Base-by-base conservation (phyloP, 1,140 invertebrate genomes). In the Brevipalpus yothersi region DNA sequence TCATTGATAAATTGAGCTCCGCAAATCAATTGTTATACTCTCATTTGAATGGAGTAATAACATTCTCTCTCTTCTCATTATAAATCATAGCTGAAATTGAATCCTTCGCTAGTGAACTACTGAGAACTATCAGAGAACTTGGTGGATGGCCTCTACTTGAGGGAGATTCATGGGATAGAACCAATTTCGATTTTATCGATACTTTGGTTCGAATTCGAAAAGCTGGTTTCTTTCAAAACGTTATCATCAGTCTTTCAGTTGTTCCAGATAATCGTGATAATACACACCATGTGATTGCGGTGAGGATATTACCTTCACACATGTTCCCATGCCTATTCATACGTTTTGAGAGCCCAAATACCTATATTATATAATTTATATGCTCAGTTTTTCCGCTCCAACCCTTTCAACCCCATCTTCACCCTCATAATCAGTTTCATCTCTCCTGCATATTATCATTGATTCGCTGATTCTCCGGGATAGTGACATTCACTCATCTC, bases 61-160 rank as follows among this genome's bases (percentile, higher is more conserved):
- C 31, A 3, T 5, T 31, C 31, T 31, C 31, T 31, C 31, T 31
- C 31, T 31, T 5, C 5, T 31, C 5, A 31, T n/a, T 31, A 31
- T 31, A 31, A 2, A 31, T 31, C 59, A 1, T n/a, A 63, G 66
- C 63, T 10, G 43, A 61, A 12, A 66, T 67, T 23, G 66, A 66
- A 42, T 63, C 61, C 56, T 17, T 56, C 2, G 66, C 61, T 13
- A 61, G 61, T 31, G 69, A 74, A 5, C 84, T 90, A 9, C 66
- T 78, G 8, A 72, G 77, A 0, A 80, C 88, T 65, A 68, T 91
- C 51, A 74, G 77, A 31, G 72, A 77, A 19, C 71, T 93, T 5
- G 89, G 88, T n/a, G 87, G 87, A 5, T 93, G 88, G 88, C 90
- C 90, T 0, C 80, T 90, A 8, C 72, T 93, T 1, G 80, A 84